Percentiles rank a stretch among this genome's conserved stretches.
These are phyloP conservation scores for Phorcus lineatus DNA, from an alignment of 2,888 invertebrate species.

Conservation along the genomic window DNA sequence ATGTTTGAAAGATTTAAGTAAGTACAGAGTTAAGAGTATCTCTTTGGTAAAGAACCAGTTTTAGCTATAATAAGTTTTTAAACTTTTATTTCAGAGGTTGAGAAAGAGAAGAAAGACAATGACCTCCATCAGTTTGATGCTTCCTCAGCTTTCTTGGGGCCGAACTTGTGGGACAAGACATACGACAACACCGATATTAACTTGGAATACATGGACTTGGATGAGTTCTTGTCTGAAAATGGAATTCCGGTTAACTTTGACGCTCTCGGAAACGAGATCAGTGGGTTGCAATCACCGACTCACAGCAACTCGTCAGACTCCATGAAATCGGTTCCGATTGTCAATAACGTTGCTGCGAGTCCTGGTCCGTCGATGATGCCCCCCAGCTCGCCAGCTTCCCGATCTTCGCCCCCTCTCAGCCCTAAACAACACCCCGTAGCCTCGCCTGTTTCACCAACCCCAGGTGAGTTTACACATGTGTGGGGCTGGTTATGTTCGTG, in stretches of 20 bases:
- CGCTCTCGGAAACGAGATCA: slow-evolving; percentile 36
- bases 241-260: slow-evolving; percentile 57
- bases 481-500: no score
- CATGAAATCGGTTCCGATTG: neutral
- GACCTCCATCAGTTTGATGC: slow-evolving; percentile 70
- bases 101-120: slow-evolving; percentile 45
- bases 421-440: slow-evolving; percentile 22
- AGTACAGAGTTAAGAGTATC: no score
- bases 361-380: neutral
- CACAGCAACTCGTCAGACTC: slow-evolving; percentile 28
- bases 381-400: slow-evolving; percentile 26
- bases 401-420: slow-evolving; percentile 1
- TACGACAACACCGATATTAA: slow-evolving; percentile 86
- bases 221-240: slow-evolving; percentile 96
- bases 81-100: slow-evolving; percentile 26
- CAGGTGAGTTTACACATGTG: neutral
- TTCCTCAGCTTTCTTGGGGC: slow-evolving; percentile 95
- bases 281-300: slow-evolving; percentile 28
- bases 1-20: no score
- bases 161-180: slow-evolving; percentile 96
- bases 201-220: slow-evolving; percentile 90
- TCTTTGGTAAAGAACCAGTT: no score
- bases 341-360: no score
- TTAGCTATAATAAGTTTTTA: no score
- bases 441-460: slow-evolving; percentile 18